Conservation (phyloP, 2,888 invertebrate genomes). For the Harmothoe impar region DNA sequence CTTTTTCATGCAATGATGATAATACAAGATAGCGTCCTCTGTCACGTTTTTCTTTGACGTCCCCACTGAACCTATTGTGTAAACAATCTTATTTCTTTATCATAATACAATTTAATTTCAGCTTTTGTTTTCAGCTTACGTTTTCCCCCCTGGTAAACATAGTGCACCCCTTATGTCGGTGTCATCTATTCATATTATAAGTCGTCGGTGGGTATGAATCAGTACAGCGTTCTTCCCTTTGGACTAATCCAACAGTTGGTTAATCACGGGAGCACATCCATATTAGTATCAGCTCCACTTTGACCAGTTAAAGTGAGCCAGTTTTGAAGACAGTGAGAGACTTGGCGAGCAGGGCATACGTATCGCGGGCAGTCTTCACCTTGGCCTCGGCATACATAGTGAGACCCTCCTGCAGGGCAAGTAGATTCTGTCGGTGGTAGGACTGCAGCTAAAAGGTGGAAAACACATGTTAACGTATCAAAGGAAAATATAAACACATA, state of each 20-base stretch:
- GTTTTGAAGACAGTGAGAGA: constrained; percentile 68
- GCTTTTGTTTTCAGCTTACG: too few species aligned
- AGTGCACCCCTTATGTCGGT: not conserved
- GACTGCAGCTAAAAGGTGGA: constrained; percentile 63
- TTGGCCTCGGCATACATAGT: constrained; percentile 80
- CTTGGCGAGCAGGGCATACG: constrained; percentile 78
- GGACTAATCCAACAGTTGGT: too few species aligned
- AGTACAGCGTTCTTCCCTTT: not conserved
- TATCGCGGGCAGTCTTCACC: constrained; percentile 81
- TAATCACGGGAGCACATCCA: not conserved
- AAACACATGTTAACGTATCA: not conserved
- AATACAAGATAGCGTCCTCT: too few species aligned
- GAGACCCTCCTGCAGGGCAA: constrained; percentile 78
- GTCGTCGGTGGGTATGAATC: not conserved
- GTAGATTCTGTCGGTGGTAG: constrained; percentile 75
- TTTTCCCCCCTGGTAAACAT: too few species aligned
- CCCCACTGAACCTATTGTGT: too few species aligned
- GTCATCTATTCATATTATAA: not conserved
- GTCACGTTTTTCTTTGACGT: too few species aligned
- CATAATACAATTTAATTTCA: too few species aligned
- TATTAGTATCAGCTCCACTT: not conserved
- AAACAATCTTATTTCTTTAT: too few species aligned
- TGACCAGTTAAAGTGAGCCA: constrained; percentile 50
- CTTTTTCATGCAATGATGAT: too few species aligned
- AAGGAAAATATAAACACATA: not conserved